Conservation (phyloP, 2,113 vertebrate species). For the Stegastes partitus region DNA sequence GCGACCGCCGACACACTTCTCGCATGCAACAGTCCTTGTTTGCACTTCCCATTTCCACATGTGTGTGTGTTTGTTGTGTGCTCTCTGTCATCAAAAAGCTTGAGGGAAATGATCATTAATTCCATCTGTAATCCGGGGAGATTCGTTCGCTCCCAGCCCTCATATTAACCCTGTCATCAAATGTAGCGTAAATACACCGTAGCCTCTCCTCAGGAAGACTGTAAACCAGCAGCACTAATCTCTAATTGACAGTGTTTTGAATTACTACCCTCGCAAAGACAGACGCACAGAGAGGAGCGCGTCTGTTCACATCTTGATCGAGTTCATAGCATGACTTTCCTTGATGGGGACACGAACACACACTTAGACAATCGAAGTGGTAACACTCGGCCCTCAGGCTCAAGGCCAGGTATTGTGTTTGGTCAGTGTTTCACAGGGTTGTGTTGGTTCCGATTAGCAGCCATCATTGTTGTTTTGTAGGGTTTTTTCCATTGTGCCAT, state of each 20-base stretch:
- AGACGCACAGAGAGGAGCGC: constrained; percentile 39
- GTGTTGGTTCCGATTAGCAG: constrained; percentile 46
- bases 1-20: constrained; percentile 64
- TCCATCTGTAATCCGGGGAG: constrained; percentile 77
- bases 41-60: constrained; percentile 57
- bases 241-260: constrained; percentile 75
- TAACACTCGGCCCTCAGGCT: constrained; percentile 19
- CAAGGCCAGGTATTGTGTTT: constrained; percentile 55
- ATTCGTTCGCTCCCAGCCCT: constrained; percentile 62
- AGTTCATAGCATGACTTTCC: constrained; percentile 35
- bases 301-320: constrained; percentile 53
- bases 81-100: constrained; percentile 78
- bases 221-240: constrained; percentile 70
- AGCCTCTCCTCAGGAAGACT: constrained; percentile 65
- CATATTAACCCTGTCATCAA: constrained; percentile 78
- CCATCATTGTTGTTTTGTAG: constrained; percentile 54
- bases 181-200: constrained; percentile 67
- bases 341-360: constrained; percentile 36
- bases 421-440: constrained; percentile 33
- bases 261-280: constrained; percentile 68
- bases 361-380: constrained; percentile 6
- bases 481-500: constrained; percentile 40
- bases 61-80: constrained; percentile 45
- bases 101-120: constrained; percentile 77
- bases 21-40: constrained; percentile 68